These are phyloP conservation scores for Lichenostomus cassidix DNA, from an alignment of 2,113 vertebrate genomes.

Conservation along the genomic window DNA sequence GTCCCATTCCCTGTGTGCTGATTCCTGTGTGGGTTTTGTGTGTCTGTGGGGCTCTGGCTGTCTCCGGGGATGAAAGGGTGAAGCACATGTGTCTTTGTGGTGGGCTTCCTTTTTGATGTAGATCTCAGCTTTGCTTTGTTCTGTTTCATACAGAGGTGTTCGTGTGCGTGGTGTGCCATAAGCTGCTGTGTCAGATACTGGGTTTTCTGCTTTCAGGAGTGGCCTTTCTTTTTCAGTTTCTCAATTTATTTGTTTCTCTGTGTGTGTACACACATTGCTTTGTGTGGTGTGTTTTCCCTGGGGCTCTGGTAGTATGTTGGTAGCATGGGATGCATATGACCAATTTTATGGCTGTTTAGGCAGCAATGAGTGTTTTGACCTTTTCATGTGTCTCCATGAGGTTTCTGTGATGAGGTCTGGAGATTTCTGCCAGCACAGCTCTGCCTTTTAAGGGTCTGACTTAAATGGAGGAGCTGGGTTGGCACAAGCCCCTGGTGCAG, in stretches of 20 bases:
- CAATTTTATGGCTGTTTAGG: not conserved
- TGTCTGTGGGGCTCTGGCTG: not conserved
- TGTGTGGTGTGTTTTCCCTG: not conserved
- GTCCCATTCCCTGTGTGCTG: not conserved
- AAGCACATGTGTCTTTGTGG: constrained; percentile 49
- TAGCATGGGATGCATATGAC: not conserved
- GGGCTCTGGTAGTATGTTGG: not conserved
- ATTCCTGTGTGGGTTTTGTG: not conserved
- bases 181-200: not conserved
- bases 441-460: constrained; percentile 54
- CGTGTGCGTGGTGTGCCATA: not conserved
- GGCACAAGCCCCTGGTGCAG: not conserved
- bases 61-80: constrained; percentile 25
- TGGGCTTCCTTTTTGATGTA: constrained; percentile 47
- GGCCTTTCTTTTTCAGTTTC: not conserved
- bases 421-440: constrained; percentile 27
- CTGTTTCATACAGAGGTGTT: not conserved
- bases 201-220: not conserved
- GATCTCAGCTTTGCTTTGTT: constrained; percentile 43
- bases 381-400: constrained; percentile 10
- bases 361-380: constrained; percentile 3
- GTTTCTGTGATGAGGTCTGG: constrained; percentile 11
- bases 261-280: not conserved
- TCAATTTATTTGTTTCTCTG: not conserved
- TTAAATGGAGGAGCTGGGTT: constrained; percentile 40